Evolutionary conservation across 2,888 invertebrate species (phyloP).

Genomic region (Campopleginae sp.): DNA sequence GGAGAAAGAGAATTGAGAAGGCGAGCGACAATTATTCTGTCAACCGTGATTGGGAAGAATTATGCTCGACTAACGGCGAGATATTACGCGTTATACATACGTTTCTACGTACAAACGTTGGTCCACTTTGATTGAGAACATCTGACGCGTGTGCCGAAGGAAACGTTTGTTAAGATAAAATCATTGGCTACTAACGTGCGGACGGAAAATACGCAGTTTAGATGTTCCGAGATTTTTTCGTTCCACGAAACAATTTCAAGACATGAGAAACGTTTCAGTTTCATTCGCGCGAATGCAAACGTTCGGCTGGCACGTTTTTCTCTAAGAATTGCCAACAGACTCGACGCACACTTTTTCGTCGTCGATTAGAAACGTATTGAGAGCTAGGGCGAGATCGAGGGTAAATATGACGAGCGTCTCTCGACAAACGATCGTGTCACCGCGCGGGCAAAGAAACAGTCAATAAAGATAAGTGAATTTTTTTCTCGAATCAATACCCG

Average conservation of each 20-base stretch:
- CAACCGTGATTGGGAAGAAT: slow-evolving; percentile 59
- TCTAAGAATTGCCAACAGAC: neutral
- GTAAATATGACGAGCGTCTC: neutral
- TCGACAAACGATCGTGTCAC: neutral
- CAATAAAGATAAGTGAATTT: slow-evolving; percentile 33
- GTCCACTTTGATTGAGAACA: neutral
- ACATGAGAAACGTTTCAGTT: neutral
- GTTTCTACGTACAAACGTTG: neutral
- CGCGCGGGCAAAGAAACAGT: slow-evolving; percentile 4
- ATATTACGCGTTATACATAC: neutral
- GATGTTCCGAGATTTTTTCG: slow-evolving; percentile 27
- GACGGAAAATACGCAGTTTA: slow-evolving; percentile 48
- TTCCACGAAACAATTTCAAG: neutral
- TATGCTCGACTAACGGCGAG: slow-evolving; percentile 16
- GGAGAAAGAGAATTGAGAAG: slow-evolving; percentile 51
- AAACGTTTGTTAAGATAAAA: slow-evolving; percentile 34
- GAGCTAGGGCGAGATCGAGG: neutral
- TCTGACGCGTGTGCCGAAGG: neutral
- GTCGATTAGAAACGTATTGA: neutral
- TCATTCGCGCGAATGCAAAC: neutral
- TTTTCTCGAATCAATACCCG: neutral
- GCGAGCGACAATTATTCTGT: slow-evolving; percentile 58
- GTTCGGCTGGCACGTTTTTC: neutral
- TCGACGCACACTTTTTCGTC: neutral
- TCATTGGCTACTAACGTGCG: slow-evolving; percentile 34